A percentile compares a stretch with the other conserved stretches of the same genome.
Evolutionary conservation across 1,140 invertebrate genomes (phyloP).

Genomic region (Oryzaephilus surinamensis): DNA sequence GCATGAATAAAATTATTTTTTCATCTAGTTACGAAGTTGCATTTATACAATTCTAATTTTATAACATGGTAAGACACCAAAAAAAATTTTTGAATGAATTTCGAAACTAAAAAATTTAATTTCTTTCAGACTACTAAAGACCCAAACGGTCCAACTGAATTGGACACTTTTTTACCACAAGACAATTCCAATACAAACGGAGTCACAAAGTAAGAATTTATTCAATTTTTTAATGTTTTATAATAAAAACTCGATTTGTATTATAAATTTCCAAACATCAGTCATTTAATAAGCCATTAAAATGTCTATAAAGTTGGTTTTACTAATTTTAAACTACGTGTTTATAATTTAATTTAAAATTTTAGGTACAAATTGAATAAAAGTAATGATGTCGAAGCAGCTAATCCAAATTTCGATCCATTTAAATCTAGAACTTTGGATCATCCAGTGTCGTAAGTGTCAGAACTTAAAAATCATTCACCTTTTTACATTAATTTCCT

Average conservation of each 20-base stretch:
- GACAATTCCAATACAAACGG: conserved; percentile 43
- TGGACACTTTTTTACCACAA: conserved; percentile 54
- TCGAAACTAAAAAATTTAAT: no score
- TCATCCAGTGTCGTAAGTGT: conserved; percentile 71
- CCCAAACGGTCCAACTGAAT: conserved; percentile 41
- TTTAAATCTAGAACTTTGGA: conserved; percentile 58
- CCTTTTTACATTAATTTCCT: conserved; percentile 7
- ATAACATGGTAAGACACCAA: no score
- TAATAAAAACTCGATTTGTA: no score
- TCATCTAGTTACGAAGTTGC: no score
- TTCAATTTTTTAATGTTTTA: no score
- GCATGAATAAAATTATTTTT: no score
- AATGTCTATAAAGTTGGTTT: conserved; percentile 4
- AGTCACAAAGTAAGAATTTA: conserved; percentile 22
- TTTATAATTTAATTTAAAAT: conserved; percentile 18
- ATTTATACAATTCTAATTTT: no score
- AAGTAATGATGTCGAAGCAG: conserved; percentile 40
- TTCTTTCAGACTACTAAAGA: no score
- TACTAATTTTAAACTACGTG: conserved; percentile 3
- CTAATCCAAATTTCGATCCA: conserved; percentile 53
- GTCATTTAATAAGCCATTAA: conserved; percentile 11
- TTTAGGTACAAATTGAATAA: conserved; percentile 53
- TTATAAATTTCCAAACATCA: not conserved
- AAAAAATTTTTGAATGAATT: no score
- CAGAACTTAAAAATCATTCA: conserved; percentile 1